Evolutionary conservation across 2,113 vertebrate species (phyloP), one percentile per base, ranked within the genome.

Genomic region (Fulmarus glacialis): DNA sequence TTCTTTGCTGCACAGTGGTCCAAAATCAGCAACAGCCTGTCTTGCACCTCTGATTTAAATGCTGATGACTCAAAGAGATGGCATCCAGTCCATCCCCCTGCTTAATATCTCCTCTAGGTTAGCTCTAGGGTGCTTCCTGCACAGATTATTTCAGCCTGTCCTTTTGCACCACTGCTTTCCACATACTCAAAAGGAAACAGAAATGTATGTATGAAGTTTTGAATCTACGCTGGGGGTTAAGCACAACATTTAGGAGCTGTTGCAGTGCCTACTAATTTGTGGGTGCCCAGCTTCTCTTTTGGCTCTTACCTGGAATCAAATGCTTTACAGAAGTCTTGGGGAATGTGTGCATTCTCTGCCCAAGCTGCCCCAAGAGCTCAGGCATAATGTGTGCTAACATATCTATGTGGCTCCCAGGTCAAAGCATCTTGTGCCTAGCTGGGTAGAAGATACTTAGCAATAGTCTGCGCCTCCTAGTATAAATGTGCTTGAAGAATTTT

Each of bases 401-500:
- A 18, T 6, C 38, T 66, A 18, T 0, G 4, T 1, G 2, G 21
- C 34, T 85, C 62, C 23, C 45, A 43, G 20, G 15, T 32, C 34
- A 70, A 90, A 66, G 23, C 36, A 12, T 3, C 9, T 34, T 66
- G 21, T 34, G 27, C 50, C 56, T 50, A 22, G 9, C 12, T 36
- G 34, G 12, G 24, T 34, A 85, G 50, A 62, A 48, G 56, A 62
- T 56, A 56, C 6, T 42, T 47, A 29, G 27, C 14, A 32, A 52
- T 8, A 68, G 16, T 22, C 15, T n/a, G 12, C 1, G 0, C n/a
- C 40, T 43, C 7, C n/a, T 42, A 27, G 12, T 38, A 20, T 29
- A 60, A 45, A 30, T 34, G 24, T 50, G 27, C 70, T 71, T 67
- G 24, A 79, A 74, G 24, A 56, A 60, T 52, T 86, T 77, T n/a